Evolutionary conservation across 2,797 vertebrate genomes (phyloP), one percentile per base, ranked within the genome.

Genomic region (Cossypha polioptera): DNA sequence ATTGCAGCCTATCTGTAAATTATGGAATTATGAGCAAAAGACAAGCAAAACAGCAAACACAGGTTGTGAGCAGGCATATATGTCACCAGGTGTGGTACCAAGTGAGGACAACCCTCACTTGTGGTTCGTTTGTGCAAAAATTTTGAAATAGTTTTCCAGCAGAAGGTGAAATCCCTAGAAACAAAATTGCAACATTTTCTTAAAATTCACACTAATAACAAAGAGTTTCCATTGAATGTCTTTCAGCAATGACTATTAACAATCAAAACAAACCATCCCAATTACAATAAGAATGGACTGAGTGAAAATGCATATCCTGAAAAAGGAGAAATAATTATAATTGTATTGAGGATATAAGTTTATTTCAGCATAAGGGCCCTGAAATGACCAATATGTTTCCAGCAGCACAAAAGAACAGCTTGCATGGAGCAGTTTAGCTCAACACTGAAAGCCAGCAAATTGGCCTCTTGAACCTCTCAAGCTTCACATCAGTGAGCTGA

Each of bases 1-100:
- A 4, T 45, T 11, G 19, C 21, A 62, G 13, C 0, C 0, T 13
- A 35, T 26, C 47, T 79, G 16, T 11, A 86, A 75, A 48, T 45
- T 45, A 45, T 45, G 43, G 43, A 5, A 11, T 43, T 71, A 84
- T 20, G 25, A 76, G 13, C 33, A 24, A 13, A 66, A 62, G 13
- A 4, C 16, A 51, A 84, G 35, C 2, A 25, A 51, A 12, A 33
- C 21, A 40, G 28, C 0, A 2, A 75, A 55, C 0, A 0, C 22
- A 38, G 7, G 9, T 22, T 59, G 16, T 17, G 24, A 73, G 18
- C 14, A 69, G 21, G 18, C 18, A 17, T 16, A 8, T 6, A 2
- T 4, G 11, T 57, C 58, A 76, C 33, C 25, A 61, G 10, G 7
- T 53, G 26, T 28, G 19, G 7, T 36, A 79, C 8, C 21, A 7